Conservation (phyloP, 92 coral and sea anemone species). For the Montipora capitata region DNA sequence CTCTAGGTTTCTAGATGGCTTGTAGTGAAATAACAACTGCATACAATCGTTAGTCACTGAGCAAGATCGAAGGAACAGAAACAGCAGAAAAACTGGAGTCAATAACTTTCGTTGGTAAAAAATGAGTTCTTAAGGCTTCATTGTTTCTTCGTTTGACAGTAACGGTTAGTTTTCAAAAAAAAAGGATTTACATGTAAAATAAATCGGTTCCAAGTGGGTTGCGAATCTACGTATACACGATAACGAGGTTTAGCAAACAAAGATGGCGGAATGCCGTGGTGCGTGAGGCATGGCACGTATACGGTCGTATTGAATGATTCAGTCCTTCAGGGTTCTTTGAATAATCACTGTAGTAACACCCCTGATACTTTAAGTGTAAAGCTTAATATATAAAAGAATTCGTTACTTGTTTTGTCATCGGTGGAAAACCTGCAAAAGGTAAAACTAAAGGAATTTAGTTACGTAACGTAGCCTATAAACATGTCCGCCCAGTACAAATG, state of each 20-base stretch:
- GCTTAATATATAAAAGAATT: not conserved
- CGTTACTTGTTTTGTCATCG: not conserved
- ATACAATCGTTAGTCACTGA: not conserved
- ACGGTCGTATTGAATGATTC: not conserved
- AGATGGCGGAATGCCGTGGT: too few relatives aligned
- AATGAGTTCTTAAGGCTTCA: too few relatives aligned
- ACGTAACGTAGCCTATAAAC: too few relatives aligned
- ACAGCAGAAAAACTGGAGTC: too few relatives aligned
- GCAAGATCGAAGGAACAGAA: slow-evolving; percentile 3
- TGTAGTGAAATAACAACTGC: slow-evolving; percentile 1
- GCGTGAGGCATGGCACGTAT: too few relatives aligned
- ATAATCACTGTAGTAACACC: slow-evolving; percentile 6
- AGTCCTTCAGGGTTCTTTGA: slow-evolving; percentile 1
- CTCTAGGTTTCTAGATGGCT: not conserved
- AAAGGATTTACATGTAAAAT: not conserved
- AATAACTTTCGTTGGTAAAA: too few relatives aligned
- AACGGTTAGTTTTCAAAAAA: too few relatives aligned
- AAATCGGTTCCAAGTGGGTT: not conserved
- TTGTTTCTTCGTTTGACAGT: too few relatives aligned
- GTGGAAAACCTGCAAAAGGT: slow-evolving; percentile 7
- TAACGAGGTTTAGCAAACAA: too few relatives aligned
- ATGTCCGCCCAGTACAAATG: too few relatives aligned
- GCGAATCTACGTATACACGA: too few relatives aligned
- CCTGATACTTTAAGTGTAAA: not conserved
- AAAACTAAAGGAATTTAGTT: too few relatives aligned